Percentiles rank a stretch among this genome's conserved stretches.
These are phyloP conservation scores for Coreius guichenoti DNA, from an alignment of 2,797 vertebrate species.

Conservation along the genomic window DNA sequence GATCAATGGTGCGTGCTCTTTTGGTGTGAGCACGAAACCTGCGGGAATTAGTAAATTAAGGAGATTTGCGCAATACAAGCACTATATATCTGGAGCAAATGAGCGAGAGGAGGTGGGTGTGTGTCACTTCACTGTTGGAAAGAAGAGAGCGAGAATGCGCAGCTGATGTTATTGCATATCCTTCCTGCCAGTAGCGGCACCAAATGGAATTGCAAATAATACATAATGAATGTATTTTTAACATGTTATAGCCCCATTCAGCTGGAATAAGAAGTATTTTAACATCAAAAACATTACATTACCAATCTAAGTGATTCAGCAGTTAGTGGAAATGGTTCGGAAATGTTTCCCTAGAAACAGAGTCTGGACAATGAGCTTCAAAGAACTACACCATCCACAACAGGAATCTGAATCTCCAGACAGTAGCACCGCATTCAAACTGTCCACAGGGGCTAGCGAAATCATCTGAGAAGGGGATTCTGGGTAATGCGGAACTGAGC, in stretches of 20 bases:
- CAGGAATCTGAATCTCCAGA: slow-evolving; percentile 35
- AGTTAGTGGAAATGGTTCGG: not conserved
- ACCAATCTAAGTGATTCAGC: slow-evolving; percentile 3
- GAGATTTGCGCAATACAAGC: too few relatives aligned
- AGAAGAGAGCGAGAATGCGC: too few relatives aligned
- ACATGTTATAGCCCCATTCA: not conserved
- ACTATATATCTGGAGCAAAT: too few relatives aligned
- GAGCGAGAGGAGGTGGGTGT: too few relatives aligned
- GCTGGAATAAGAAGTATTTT: not conserved
- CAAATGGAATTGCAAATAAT: not conserved
- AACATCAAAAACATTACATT: not conserved
- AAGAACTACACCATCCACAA: slow-evolving; percentile 2
- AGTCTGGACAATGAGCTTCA: slow-evolving; percentile 15
- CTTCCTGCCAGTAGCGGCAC: not conserved
- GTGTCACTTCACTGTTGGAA: too few relatives aligned
- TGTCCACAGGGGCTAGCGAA: slow-evolving; percentile 24
- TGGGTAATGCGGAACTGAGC: slow-evolving; percentile 46
- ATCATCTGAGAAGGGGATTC: slow-evolving; percentile 47
- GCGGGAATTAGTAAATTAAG: too few relatives aligned
- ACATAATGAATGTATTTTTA: not conserved
- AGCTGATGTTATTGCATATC: too few relatives aligned
- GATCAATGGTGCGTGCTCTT: too few relatives aligned
- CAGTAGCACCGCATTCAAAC: slow-evolving; percentile 19
- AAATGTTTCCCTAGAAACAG: slow-evolving; percentile 39
- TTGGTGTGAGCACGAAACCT: too few relatives aligned